These are phyloP conservation scores for Enteromius afrohamiltoni DNA, from an alignment of 2,797 vertebrate genomes.

Conservation along the genomic window DNA sequence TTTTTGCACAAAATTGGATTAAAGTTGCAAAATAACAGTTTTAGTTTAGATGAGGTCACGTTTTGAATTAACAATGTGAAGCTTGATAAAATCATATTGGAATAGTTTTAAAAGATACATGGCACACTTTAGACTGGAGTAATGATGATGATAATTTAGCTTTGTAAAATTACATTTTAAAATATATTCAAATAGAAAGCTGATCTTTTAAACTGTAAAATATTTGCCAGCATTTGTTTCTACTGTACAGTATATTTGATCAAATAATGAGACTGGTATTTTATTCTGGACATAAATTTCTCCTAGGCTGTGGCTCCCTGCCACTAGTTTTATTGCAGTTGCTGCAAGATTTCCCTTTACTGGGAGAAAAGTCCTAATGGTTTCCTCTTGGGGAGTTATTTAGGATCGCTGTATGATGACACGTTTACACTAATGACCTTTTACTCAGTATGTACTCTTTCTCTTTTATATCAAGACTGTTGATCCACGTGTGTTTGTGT, in stretches of 20 bases:
- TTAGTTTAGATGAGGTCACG: background rate
- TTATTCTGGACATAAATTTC: background rate
- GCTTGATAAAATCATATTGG: background rate
- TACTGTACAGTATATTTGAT: background rate
- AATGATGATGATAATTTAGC: background rate
- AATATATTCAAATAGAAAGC: background rate
- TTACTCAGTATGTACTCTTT: background rate
- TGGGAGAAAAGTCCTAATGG: background rate
- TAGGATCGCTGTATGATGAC: slow-evolving; percentile 4
- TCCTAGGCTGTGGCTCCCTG: background rate
- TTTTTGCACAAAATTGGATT: background rate
- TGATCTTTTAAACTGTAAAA: background rate
- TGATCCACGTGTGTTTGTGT: background rate
- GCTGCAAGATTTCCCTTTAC: background rate
- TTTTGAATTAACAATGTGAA: background rate
- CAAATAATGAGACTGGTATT: background rate
- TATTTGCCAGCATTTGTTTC: background rate
- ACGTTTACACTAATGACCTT: slow-evolving; percentile 12
- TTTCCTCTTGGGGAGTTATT: background rate
- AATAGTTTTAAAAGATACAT: background rate
- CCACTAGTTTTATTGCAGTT: slow-evolving; percentile 1
- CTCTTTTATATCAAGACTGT: background rate
- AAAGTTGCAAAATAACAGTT: slow-evolving; percentile 11
- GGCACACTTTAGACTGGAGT: background rate
- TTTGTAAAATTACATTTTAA: background rate